Percentiles rank a stretch among this genome's conserved stretches.
These are phyloP conservation scores for Charaxes varanes DNA, from an alignment of 1,140 invertebrate genomes.

Conservation along the genomic window DNA sequence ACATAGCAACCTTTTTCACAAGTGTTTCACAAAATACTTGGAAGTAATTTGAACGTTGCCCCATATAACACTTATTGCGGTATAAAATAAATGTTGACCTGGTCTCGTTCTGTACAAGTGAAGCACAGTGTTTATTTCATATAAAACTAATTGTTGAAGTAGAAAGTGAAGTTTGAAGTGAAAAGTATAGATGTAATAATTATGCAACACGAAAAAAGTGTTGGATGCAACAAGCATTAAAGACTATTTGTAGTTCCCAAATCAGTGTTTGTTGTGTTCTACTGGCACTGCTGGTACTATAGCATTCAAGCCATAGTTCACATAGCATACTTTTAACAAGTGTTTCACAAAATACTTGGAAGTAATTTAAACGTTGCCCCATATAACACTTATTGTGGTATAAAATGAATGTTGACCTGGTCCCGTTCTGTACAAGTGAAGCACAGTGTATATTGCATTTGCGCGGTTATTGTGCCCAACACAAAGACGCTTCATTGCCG, in stretches of 20 bases:
- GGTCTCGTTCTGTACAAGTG: conserved; percentile 19
- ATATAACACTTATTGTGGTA: conserved; percentile 19
- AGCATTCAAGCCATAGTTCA: conserved; percentile 11
- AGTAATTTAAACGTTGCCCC: conserved; percentile 17
- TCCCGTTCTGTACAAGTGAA: conserved; percentile 19
- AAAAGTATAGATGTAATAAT: no score
- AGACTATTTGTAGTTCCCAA: no score
- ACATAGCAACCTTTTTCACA: no score
- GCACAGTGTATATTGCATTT: conserved; percentile 22
- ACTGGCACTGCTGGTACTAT: no score
- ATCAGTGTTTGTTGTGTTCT: no score
- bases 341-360: conserved; percentile 8
- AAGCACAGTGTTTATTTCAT: no score
- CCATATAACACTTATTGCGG: conserved; percentile 19
- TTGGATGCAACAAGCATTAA: no score
- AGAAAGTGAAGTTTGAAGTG: no score
- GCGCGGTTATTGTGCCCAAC: conserved; percentile 13
- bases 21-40: conserved; percentile 6
- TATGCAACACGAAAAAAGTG: no score
- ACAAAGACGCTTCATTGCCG: conserved; percentile 21
- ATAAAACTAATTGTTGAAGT: no score
- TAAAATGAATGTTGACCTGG: conserved; percentile 19
- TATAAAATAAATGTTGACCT: conserved; percentile 19
- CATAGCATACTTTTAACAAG: no score
- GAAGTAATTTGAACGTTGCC: conserved; percentile 16